These are phyloP conservation scores for Chaetura pelagica DNA, from an alignment of 2,113 vertebrate species.

Conservation along the genomic window DNA sequence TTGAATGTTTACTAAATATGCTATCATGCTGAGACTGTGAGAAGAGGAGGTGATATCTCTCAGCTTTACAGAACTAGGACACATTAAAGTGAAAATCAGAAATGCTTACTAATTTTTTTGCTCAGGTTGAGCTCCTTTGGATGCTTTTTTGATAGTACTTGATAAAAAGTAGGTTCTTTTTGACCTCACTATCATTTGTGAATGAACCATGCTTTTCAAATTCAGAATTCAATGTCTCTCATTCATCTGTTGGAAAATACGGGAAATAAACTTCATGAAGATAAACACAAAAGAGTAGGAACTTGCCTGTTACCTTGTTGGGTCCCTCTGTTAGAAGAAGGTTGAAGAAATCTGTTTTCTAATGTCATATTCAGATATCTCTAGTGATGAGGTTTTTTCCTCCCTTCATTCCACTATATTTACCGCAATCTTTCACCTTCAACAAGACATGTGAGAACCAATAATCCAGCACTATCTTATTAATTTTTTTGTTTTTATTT, in stretches of 20 bases:
- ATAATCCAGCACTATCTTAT: not conserved
- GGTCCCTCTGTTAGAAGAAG: not conserved
- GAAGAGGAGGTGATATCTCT: slow-evolving; percentile 30
- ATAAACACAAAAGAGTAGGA: not conserved
- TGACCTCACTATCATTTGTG: not conserved
- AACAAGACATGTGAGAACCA: not conserved
- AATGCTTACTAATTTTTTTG: not conserved
- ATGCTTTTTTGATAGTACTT: not conserved
- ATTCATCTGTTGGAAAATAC: not conserved
- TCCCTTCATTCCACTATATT: not conserved
- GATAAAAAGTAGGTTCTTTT: not conserved
- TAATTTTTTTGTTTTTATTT: not conserved
- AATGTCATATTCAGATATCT: not conserved
- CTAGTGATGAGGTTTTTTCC: not conserved
- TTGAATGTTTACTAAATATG: not conserved
- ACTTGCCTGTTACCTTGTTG: not conserved
- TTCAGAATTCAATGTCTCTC: not conserved
- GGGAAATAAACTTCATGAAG: not conserved
- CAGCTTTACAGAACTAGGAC: not conserved
- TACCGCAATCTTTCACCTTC: not conserved
- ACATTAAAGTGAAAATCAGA: not conserved
- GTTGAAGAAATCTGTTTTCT: not conserved
- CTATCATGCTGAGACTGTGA: not conserved
- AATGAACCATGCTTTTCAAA: not conserved
- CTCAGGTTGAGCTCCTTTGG: not conserved